phyloP scores from a whole-genome alignment of 1,140 invertebrate genomes.

The Zaprionus nigranus region DNA sequence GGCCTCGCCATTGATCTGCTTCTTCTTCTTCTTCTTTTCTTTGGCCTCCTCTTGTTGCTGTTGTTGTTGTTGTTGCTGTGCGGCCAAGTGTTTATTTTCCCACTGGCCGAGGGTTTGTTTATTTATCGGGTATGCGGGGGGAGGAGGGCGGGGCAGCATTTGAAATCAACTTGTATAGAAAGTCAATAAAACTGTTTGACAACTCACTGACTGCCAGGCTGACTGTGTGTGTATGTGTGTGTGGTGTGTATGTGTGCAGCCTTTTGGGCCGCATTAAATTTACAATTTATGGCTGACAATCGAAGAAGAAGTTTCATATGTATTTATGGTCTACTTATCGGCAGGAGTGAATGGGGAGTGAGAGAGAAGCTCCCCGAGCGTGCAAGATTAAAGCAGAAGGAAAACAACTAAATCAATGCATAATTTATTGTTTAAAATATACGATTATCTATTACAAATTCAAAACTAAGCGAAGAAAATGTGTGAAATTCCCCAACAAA shows the following conservation, averaged over 20 bases:
- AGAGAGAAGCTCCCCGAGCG: not conserved
- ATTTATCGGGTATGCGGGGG: too few relatives aligned
- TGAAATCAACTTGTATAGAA: slow-evolving; percentile 60
- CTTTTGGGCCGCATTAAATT: slow-evolving; percentile 63
- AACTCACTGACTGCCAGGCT: slow-evolving; percentile 52
- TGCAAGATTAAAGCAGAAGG: not conserved
- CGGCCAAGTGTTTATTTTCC: slow-evolving; percentile 63
- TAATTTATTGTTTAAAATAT: slow-evolving; percentile 18
- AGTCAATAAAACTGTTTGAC: slow-evolving; percentile 75
- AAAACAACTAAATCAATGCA: slow-evolving; percentile 14
- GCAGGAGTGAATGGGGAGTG: not conserved
- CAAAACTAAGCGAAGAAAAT: not conserved
- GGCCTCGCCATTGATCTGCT: slow-evolving; percentile 47
- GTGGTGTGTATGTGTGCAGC: slow-evolving; percentile 6
- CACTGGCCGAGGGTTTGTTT: slow-evolving; percentile 53
- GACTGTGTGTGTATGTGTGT: slow-evolving; percentile 1
- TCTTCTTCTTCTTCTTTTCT: not conserved
- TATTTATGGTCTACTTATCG: slow-evolving; percentile 23
- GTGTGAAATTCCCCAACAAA: not conserved
- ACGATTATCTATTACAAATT: not conserved
- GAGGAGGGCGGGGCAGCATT: not conserved
- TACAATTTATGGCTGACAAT: slow-evolving; percentile 66
- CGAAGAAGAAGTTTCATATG: slow-evolving; percentile 41
- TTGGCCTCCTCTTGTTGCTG: not conserved
- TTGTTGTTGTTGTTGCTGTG: slow-evolving; percentile 1